These are phyloP conservation scores for Carcharodon carcharias DNA, from an alignment of 2,797 vertebrate genomes.

Conservation along the genomic window DNA sequence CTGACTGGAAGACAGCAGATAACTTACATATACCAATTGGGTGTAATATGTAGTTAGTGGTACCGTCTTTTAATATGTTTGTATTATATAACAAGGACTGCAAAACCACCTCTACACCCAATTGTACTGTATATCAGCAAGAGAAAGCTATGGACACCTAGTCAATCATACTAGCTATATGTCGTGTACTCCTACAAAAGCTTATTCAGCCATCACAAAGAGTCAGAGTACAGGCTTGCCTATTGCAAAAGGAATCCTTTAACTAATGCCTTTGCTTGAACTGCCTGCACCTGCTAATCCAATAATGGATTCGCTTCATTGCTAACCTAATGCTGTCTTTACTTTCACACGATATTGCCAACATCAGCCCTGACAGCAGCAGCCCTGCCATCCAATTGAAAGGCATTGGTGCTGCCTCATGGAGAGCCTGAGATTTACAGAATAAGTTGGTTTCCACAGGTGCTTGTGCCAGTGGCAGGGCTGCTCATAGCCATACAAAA, in stretches of 20 bases:
- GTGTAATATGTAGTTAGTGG: not conserved
- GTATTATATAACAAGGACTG: not conserved
- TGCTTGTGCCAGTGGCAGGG: not conserved
- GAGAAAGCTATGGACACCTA: not conserved
- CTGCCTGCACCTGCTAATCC: constrained; percentile 17
- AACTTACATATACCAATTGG: not conserved
- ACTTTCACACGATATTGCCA: not conserved
- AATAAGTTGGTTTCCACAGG: not conserved
- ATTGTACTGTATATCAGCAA: not conserved
- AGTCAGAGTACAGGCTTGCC: not conserved
- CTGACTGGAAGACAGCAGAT: not conserved
- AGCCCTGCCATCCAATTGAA: not conserved
- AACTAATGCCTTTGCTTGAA: not conserved
- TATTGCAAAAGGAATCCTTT: not conserved
- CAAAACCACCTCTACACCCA: not conserved
- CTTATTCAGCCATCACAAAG: not conserved
- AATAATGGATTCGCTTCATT: constrained; percentile 3
- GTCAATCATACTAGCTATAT: not conserved
- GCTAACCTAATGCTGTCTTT: not conserved
- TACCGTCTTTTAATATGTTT: not conserved
- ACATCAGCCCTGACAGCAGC: not conserved
- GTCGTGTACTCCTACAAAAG: not conserved
- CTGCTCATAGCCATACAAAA: not conserved
- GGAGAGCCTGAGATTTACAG: not conserved
- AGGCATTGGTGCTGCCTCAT: not conserved